Evolutionary conservation across 2,113 vertebrate genomes (phyloP).

Genomic region (Catagonus wagneri): DNA sequence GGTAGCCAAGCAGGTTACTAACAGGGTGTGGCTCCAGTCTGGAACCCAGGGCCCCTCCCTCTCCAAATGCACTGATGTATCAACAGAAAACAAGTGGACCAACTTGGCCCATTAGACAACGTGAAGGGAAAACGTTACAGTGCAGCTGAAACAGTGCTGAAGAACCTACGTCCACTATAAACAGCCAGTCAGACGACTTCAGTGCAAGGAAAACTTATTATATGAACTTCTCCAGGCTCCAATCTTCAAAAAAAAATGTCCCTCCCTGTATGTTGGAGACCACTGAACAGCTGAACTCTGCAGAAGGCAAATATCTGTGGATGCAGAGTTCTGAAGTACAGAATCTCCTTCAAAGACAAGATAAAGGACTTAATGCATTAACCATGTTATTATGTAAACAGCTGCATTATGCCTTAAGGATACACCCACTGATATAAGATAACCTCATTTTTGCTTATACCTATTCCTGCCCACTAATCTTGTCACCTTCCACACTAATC

Average conservation of each 20-base stretch:
- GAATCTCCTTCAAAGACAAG: too few species aligned
- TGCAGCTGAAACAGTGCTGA: not conserved
- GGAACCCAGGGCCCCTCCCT: not conserved
- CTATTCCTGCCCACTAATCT: too few species aligned
- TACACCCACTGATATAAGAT: too few species aligned
- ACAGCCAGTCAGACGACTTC: not conserved
- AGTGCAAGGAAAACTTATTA: not conserved
- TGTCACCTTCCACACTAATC: too few species aligned
- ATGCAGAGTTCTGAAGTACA: too few species aligned
- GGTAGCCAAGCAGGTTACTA: conserved; percentile 12
- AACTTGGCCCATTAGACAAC: not conserved
- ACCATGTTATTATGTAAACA: too few species aligned
- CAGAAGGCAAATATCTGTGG: too few species aligned
- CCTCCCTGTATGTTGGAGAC: too few species aligned
- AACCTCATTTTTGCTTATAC: too few species aligned
- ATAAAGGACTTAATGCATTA: too few species aligned
- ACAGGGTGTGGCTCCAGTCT: not conserved
- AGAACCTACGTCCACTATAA: not conserved
- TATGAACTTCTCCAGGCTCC: not conserved
- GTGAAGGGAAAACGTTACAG: not conserved
- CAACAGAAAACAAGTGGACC: not conserved
- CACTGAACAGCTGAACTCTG: too few species aligned
- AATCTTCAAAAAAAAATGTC: not conserved
- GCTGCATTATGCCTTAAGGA: too few species aligned
- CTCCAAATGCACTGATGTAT: not conserved